A percentile compares a stretch with the other conserved stretches of the same genome.
phyloP scores from a whole-genome alignment of 1,140 invertebrate species.

The Adelges cooleyi region DNA sequence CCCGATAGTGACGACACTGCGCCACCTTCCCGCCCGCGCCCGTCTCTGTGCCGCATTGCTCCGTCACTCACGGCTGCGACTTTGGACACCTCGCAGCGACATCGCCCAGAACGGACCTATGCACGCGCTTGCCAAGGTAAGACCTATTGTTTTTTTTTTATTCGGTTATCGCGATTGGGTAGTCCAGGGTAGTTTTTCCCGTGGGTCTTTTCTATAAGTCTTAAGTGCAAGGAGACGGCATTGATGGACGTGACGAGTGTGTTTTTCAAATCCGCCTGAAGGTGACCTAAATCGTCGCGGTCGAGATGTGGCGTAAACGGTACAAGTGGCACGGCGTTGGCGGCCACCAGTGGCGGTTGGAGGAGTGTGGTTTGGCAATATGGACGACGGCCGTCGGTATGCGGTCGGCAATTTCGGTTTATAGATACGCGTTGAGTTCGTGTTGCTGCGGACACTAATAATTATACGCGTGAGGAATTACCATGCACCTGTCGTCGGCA shows the following conservation, averaged over 20 bases:
- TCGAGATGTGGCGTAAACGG: neutral
- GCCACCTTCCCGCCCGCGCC: slow-evolving; percentile 7
- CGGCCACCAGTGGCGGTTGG: neutral
- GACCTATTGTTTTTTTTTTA: too few relatives aligned
- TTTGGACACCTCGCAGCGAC: neutral
- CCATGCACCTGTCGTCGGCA: too few relatives aligned
- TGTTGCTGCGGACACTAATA: too few relatives aligned
- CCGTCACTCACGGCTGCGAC: neutral
- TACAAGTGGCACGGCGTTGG: neutral
- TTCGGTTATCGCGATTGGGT: neutral
- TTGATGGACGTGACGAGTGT: neutral
- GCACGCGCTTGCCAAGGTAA: too few relatives aligned
- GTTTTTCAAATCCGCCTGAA: neutral
- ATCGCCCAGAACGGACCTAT: too few relatives aligned
- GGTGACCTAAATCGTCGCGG: slow-evolving; percentile 19
- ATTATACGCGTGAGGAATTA: too few relatives aligned
- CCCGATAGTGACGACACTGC: slow-evolving; percentile 25
- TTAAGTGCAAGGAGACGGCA: too few relatives aligned
- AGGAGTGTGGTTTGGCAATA: neutral
- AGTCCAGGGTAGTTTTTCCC: neutral
- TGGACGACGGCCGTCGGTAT: neutral
- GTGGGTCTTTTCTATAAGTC: neutral
- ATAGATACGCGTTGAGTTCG: too few relatives aligned
- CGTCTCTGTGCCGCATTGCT: slow-evolving; percentile 13
- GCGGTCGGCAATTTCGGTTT: neutral